phyloP scores from a whole-genome alignment of 2,888 invertebrate genomes.

The Epistrophella euchroma region DNA sequence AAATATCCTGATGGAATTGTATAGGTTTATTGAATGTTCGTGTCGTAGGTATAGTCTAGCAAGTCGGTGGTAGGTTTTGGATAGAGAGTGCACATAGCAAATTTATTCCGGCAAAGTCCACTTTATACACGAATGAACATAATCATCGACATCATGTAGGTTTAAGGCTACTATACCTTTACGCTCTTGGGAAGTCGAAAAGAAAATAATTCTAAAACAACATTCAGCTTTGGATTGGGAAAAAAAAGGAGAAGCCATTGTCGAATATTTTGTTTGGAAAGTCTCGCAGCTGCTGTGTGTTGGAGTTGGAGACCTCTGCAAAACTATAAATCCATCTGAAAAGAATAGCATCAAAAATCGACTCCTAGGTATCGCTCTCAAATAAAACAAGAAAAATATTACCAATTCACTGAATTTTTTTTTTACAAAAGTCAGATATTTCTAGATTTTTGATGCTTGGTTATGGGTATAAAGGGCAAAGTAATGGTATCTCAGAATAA shows the following conservation, averaged over 20 bases:
- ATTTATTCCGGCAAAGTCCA: constrained; percentile 60
- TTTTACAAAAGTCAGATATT: constrained; percentile 5
- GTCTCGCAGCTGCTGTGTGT: constrained; percentile 13
- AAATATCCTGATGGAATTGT: constrained; percentile 29
- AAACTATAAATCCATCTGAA: background rate
- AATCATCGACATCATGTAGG: constrained; percentile 64
- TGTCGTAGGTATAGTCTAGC: constrained; percentile 3
- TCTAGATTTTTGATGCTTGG: background rate
- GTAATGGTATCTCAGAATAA: background rate
- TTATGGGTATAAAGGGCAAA: too few relatives aligned
- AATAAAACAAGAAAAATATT: constrained; percentile 11
- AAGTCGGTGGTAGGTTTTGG: background rate
- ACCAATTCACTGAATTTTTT: background rate
- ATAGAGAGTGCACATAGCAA: constrained; percentile 32
- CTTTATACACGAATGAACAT: constrained; percentile 72
- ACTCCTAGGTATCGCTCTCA: background rate
- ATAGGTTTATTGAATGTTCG: constrained; percentile 18
- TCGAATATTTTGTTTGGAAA: constrained; percentile 26
- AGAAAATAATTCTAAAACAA: constrained; percentile 37
- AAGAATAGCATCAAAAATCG: constrained; percentile 22
- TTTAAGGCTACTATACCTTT: constrained; percentile 43
- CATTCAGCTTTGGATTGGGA: background rate
- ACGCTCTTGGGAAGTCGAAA: constrained; percentile 2
- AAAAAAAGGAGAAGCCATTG: constrained; percentile 20
- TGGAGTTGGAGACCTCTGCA: constrained; percentile 2